These are phyloP conservation scores for Tetraodon nigroviridis DNA, from an alignment of 2,113 vertebrate species.

Conservation along the genomic window DNA sequence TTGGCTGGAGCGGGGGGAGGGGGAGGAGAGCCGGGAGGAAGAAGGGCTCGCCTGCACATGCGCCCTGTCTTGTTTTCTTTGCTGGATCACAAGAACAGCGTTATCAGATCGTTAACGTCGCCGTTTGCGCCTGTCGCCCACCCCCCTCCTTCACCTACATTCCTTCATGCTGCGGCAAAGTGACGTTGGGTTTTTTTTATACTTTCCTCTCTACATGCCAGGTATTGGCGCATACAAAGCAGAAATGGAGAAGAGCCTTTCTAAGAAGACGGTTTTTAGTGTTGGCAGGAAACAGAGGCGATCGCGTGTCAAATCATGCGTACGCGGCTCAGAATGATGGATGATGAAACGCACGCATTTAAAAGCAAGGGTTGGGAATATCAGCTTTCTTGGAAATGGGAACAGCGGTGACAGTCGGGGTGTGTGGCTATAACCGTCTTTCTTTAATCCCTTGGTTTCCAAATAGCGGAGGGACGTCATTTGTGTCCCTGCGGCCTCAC, in stretches of 20 bases:
- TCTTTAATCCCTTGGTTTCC: constrained; percentile 39
- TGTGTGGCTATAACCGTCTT: constrained; percentile 27
- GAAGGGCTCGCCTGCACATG: constrained; percentile 43
- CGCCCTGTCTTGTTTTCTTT: constrained; percentile 61
- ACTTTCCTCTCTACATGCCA: neutral
- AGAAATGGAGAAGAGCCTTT: constrained; percentile 11
- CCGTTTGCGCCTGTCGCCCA: neutral
- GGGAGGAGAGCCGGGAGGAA: constrained; percentile 41
- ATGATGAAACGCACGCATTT: no score
- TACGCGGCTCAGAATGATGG: constrained; percentile 1
- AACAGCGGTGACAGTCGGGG: constrained; percentile 20
- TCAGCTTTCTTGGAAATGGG: constrained; percentile 4
- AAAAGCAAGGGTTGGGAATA: neutral
- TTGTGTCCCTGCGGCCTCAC: constrained; percentile 43
- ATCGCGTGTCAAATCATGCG: neutral
- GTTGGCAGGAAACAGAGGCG: constrained; percentile 4
- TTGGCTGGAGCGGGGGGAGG: constrained; percentile 63
- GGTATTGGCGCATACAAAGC: neutral
- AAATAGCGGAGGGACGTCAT: constrained; percentile 32
- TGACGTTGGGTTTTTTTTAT: neutral
- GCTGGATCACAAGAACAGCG: constrained; percentile 52
- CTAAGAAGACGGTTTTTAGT: constrained; percentile 26
- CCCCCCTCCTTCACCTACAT: constrained; percentile 16
- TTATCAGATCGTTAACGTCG: constrained; percentile 52
- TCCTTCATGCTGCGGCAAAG: constrained; percentile 22